Evolutionary conservation across 2,797 vertebrate genomes (phyloP).

Genomic region (Linurgus olivaceus): DNA sequence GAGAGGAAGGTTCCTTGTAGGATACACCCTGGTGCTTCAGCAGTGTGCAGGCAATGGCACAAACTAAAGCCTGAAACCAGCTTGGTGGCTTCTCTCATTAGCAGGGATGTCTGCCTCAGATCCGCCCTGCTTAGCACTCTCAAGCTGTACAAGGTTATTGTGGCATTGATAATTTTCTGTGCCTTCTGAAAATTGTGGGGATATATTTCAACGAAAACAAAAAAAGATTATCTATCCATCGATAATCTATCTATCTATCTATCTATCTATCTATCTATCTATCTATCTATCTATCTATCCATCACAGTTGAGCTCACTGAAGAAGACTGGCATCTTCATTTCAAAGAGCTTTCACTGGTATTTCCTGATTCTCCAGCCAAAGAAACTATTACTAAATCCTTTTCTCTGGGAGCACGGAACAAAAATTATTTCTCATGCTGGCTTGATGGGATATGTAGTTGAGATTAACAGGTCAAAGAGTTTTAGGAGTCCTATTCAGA

Average conservation of each 20-base stretch:
- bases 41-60: not conserved
- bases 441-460: conserved; percentile 54
- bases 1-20: not conserved
- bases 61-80: not conserved
- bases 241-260: not conserved
- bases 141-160: conserved; percentile 19
- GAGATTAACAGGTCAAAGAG: conserved; percentile 50
- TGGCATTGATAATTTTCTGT: conserved; percentile 56
- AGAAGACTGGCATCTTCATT: conserved; percentile 68
- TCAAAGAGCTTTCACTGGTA: conserved; percentile 66
- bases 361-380: conserved; percentile 70
- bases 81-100: not conserved
- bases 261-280: not conserved
- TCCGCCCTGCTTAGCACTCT: conserved; percentile 28
- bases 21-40: not conserved
- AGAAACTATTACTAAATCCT: conserved; percentile 63
- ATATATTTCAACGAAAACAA: conserved; percentile 33
- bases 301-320: conserved; percentile 64
- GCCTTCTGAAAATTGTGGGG: conserved; percentile 54
- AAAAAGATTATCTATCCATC: not conserved
- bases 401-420: conserved; percentile 40
- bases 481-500: conserved; percentile 40
- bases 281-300: not conserved
- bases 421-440: conserved; percentile 59
- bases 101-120: conserved; percentile 21